phyloP scores from a whole-genome alignment of 2,888 invertebrate genomes.

The Acleris cristana region DNA sequence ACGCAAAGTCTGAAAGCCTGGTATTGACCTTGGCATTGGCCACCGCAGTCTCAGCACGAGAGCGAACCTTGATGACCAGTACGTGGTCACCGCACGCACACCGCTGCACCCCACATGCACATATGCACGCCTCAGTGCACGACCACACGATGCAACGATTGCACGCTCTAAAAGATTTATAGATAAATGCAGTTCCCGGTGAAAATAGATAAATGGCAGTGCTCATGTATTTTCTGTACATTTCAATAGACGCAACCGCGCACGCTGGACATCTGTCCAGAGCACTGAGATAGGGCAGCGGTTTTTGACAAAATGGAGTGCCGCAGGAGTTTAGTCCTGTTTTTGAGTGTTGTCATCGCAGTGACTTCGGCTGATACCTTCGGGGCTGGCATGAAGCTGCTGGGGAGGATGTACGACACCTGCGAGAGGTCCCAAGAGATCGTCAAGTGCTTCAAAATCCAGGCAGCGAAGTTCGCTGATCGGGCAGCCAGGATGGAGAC shows the following conservation, averaged over 20 bases:
- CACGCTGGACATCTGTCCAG: slow-evolving; percentile 69
- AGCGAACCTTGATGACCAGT: slow-evolving; percentile 55
- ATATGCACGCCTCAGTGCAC: slow-evolving; percentile 75
- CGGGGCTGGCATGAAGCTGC: slow-evolving; percentile 73
- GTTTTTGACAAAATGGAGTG: slow-evolving; percentile 70
- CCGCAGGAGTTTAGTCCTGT: slow-evolving; percentile 73
- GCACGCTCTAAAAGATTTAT: slow-evolving; percentile 85
- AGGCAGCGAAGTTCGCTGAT: slow-evolving; percentile 86
- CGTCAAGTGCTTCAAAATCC: slow-evolving; percentile 88
- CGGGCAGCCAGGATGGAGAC: slow-evolving; percentile 85
- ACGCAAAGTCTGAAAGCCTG: slow-evolving; percentile 42
- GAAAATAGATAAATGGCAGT: slow-evolving; percentile 83
- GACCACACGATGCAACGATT: slow-evolving; percentile 80
- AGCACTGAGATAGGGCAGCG: slow-evolving; percentile 54
- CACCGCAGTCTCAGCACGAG: slow-evolving; percentile 53
- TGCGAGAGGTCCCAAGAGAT: slow-evolving; percentile 86
- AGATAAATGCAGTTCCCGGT: slow-evolving; percentile 84
- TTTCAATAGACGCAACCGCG: slow-evolving; percentile 77
- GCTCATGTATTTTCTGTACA: slow-evolving; percentile 78
- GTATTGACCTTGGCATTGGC: slow-evolving; percentile 64
- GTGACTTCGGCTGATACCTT: slow-evolving; percentile 69
- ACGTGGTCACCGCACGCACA: slow-evolving; percentile 53
- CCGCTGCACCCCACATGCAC: slow-evolving; percentile 51
- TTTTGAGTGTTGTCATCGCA: slow-evolving; percentile 62
- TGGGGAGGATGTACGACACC: slow-evolving; percentile 83